Percentiles rank a stretch among this genome's conserved stretches.
These are phyloP conservation scores for Cnemophilus loriae DNA, from an alignment of 2,113 vertebrate species.

Conservation along the genomic window DNA sequence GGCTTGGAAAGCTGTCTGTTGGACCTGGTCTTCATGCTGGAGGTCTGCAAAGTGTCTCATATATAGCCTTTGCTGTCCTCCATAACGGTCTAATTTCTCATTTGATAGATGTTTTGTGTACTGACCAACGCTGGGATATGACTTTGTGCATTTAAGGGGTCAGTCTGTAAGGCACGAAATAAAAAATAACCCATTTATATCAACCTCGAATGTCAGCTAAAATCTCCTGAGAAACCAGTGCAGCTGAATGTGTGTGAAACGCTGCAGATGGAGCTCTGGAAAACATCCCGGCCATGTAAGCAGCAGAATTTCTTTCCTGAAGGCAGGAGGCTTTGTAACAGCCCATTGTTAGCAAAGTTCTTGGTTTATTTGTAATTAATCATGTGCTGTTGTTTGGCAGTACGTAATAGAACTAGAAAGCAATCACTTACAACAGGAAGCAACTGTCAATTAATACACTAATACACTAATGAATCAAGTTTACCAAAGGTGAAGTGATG, in stretches of 20 bases:
- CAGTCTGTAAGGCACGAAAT: neutral
- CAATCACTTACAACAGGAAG: slow-evolving; percentile 62
- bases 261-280: neutral
- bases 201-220: neutral
- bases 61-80: neutral
- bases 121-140: neutral
- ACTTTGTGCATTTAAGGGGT: neutral
- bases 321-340: neutral
- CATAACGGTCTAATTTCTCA: neutral
- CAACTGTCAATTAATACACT: slow-evolving; percentile 65
- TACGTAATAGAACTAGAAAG: slow-evolving; percentile 55
- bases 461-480: slow-evolving; percentile 65
- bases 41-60: neutral
- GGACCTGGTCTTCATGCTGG: neutral
- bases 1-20: neutral
- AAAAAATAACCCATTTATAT: neutral
- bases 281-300: neutral
- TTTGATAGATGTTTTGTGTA: neutral
- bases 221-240: neutral
- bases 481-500: slow-evolving; percentile 31
- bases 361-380: slow-evolving; percentile 68
- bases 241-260: neutral
- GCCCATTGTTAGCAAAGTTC: slow-evolving; percentile 7
- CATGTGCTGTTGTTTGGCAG: slow-evolving; percentile 55
- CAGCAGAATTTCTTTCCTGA: neutral